Conservation (phyloP, 1,140 invertebrate genomes). For the Vanessa tameamea region DNA sequence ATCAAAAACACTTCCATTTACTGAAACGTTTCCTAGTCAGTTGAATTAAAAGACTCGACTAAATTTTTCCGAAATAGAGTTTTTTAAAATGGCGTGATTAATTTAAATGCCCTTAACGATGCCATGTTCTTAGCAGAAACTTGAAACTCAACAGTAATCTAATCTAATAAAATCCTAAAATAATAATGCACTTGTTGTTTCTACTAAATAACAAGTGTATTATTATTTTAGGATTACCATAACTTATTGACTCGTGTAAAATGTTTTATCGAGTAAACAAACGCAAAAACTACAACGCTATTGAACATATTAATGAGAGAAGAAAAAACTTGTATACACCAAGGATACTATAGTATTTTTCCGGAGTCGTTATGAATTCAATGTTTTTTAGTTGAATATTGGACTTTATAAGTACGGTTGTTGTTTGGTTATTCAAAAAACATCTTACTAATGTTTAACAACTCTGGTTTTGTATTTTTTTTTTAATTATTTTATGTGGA, state of each 20-base stretch:
- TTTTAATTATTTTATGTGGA: no score
- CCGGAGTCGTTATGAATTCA: conserved; percentile 1
- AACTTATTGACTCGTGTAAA: background rate
- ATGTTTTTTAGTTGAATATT: background rate
- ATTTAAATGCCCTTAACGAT: no score
- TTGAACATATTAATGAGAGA: background rate
- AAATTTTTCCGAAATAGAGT: no score
- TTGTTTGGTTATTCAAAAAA: background rate
- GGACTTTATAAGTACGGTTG: background rate
- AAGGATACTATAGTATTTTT: conserved; percentile 5
- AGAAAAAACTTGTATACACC: conserved; percentile 9
- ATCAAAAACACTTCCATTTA: no score
- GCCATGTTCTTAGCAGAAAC: no score
- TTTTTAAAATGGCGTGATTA: no score
- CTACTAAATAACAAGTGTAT: no score
- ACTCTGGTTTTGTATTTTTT: background rate
- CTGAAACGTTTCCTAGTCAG: no score
- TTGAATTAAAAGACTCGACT: no score
- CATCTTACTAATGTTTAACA: background rate
- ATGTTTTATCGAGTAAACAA: background rate
- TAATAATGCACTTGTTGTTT: no score
- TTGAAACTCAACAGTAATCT: no score
- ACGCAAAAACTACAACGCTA: background rate
- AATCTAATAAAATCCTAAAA: no score
- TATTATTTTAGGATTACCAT: background rate